phyloP scores from a whole-genome alignment of 2,113 vertebrate species.

The Argyrosomus japonicus region DNA sequence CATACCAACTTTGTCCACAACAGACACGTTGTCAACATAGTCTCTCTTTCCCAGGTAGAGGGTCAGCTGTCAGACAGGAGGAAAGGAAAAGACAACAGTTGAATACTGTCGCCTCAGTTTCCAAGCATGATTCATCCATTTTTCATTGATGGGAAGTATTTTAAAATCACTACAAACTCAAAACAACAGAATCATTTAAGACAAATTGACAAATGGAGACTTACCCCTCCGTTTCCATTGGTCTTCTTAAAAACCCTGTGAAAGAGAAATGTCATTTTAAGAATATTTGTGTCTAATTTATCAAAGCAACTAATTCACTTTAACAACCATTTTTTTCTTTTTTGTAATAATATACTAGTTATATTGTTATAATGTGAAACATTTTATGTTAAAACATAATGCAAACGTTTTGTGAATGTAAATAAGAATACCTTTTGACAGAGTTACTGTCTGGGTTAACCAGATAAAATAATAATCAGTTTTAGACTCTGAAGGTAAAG shows the following conservation, averaged over 20 bases:
- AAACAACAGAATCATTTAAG: neutral
- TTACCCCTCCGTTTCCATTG: slow-evolving; percentile 78
- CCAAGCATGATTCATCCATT: neutral
- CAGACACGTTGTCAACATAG: slow-evolving; percentile 76
- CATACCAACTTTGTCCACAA: slow-evolving; percentile 79
- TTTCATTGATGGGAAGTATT: neutral
- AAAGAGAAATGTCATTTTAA: neutral
- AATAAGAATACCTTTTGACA: neutral
- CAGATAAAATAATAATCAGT: slow-evolving; percentile 21
- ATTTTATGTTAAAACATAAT: too few species aligned
- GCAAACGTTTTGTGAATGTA: neutral
- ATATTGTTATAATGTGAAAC: too few species aligned
- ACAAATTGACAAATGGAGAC: neutral
- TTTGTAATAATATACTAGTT: too few species aligned
- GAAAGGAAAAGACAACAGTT: neutral
- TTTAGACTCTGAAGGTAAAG: slow-evolving; percentile 21
- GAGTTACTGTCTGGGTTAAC: slow-evolving; percentile 26
- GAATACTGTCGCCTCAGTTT: neutral
- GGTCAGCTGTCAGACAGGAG: slow-evolving; percentile 70
- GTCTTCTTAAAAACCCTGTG: slow-evolving; percentile 85
- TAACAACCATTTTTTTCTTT: too few species aligned
- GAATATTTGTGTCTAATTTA: neutral
- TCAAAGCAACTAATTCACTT: neutral
- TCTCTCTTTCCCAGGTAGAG: slow-evolving; percentile 84
- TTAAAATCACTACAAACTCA: neutral